Evolutionary conservation across 2,113 vertebrate species (phyloP).

Genomic region (Stomatorhinus ivindoensis): DNA sequence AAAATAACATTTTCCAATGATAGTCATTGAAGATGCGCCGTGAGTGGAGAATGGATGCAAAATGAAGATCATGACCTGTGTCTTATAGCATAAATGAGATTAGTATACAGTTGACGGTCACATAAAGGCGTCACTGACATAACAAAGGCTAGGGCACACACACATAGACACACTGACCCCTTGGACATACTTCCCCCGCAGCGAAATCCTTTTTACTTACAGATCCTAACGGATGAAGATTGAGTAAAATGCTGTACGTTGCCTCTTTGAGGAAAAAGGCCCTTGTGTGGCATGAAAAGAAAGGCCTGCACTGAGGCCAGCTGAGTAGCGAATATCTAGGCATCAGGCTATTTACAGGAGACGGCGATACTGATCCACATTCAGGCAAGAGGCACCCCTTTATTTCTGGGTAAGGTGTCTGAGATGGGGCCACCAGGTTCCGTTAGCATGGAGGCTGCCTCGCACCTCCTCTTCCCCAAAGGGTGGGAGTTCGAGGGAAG

Average conservation of each 20-base stretch:
- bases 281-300: neutral
- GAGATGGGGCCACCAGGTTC: slow-evolving; percentile 23
- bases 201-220: neutral
- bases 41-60: neutral
- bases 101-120: neutral
- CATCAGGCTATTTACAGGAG: slow-evolving; percentile 60
- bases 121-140: neutral
- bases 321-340: slow-evolving; percentile 40
- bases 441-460: slow-evolving; percentile 29
- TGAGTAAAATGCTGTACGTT: slow-evolving; percentile 8
- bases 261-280: neutral
- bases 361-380: slow-evolving; percentile 38
- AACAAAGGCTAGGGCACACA: slow-evolving; percentile 10
- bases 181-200: neutral
- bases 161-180: neutral
- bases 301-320: neutral
- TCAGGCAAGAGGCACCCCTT: slow-evolving; percentile 40
- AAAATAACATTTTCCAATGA: neutral
- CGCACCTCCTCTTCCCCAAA: slow-evolving; percentile 12
- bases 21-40: neutral
- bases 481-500: slow-evolving; percentile 48
- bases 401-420: slow-evolving; percentile 43
- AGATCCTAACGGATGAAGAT: neutral
- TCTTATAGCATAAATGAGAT: neutral
- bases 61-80: neutral